Evolutionary conservation across 2,113 vertebrate species (phyloP).

Genomic region (Probosciger aterrimus): DNA sequence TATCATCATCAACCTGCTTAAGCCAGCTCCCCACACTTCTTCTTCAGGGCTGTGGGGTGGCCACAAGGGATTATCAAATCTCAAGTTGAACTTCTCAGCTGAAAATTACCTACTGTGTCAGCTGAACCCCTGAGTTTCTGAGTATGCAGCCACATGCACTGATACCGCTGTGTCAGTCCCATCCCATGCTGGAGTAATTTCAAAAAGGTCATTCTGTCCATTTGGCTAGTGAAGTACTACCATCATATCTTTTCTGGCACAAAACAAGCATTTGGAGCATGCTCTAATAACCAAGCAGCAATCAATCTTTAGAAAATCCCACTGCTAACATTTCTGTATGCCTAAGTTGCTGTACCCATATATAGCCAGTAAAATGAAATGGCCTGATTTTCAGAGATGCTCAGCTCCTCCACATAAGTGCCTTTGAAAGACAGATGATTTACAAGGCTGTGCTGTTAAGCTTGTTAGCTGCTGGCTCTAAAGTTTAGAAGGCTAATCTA

Average conservation of each 20-base stretch:
- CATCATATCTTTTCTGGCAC: not conserved
- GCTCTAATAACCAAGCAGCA: not conserved
- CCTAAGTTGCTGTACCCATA: not conserved
- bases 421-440: conserved; percentile 25
- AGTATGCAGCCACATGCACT: accelerated
- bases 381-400: conserved; percentile 16
- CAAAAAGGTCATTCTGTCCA: not conserved
- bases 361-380: conserved; percentile 16
- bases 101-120: not conserved
- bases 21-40: not conserved
- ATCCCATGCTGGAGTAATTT: not conserved
- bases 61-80: not conserved
- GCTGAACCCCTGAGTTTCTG: not conserved
- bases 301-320: conserved; percentile 13
- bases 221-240: not conserved
- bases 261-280: not conserved
- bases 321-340: not conserved
- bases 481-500: conserved; percentile 30
- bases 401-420: not conserved
- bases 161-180: not conserved
- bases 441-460: conserved; percentile 23
- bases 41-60: not conserved
- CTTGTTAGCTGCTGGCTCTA: conserved; percentile 16
- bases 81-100: not conserved
- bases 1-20: not conserved